A percentile compares a stretch with the other conserved stretches of the same genome.
Conservation (phyloP, 1,140 invertebrate species). For the Drosophila bocqueti region DNA sequence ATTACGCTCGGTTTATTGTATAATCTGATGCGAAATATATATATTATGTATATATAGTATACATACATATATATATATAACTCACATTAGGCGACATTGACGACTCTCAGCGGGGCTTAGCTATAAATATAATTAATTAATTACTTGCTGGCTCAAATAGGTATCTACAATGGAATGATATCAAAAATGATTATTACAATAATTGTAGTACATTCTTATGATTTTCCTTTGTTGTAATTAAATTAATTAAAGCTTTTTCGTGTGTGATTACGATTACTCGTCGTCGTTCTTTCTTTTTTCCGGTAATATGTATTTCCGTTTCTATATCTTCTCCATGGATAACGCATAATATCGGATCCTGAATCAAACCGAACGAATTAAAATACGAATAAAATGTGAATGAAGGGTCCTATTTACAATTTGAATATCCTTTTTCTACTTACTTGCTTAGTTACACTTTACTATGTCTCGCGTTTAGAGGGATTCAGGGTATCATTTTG, state of each 20-base stretch:
- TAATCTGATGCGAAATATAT: slow-evolving; percentile 53
- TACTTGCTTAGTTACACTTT: slow-evolving; percentile 59
- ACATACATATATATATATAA: slow-evolving; percentile 12
- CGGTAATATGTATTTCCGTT: slow-evolving; percentile 24
- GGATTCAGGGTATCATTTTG: slow-evolving; percentile 9
- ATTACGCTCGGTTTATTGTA: slow-evolving; percentile 53
- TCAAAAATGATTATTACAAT: slow-evolving; percentile 69
- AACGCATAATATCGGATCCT: slow-evolving; percentile 27
- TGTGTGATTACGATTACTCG: slow-evolving; percentile 45
- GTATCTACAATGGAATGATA: slow-evolving; percentile 83
- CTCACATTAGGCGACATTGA: slow-evolving; percentile 82
- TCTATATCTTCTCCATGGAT: slow-evolving; percentile 27
- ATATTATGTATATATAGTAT: slow-evolving; percentile 48
- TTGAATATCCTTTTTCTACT: slow-evolving; percentile 69
- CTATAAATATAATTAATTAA: slow-evolving; percentile 31
- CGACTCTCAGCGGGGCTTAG: slow-evolving; percentile 67
- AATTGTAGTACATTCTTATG: slow-evolving; percentile 42
- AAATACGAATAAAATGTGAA: slow-evolving; percentile 38
- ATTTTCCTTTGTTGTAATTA: slow-evolving; percentile 65
- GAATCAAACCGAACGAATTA: slow-evolving; percentile 43
- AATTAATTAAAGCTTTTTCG: slow-evolving; percentile 83
- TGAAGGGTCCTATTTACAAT: slow-evolving; percentile 72
- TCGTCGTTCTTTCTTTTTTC: slow-evolving; percentile 11
- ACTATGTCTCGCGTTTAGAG: slow-evolving; percentile 42
- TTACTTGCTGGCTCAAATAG: slow-evolving; percentile 68